phyloP scores from a whole-genome alignment of 2,888 invertebrate genomes.

The Rhabditoides inermis region DNA sequence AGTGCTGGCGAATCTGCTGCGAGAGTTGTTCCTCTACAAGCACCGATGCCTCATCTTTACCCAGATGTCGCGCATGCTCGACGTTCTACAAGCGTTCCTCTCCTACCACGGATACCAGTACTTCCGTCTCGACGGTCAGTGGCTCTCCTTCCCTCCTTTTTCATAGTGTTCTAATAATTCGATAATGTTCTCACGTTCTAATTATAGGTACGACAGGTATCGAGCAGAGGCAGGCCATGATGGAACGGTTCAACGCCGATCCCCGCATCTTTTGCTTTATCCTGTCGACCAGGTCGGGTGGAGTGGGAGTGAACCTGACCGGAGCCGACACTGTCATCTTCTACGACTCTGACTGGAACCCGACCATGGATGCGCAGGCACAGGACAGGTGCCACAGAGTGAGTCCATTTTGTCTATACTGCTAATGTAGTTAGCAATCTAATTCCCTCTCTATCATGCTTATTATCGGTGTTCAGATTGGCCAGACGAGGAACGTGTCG shows the following conservation, averaged over 20 bases:
- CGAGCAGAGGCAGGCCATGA: constrained; percentile 83
- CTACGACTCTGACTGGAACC: constrained; percentile 75
- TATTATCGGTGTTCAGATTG: constrained; percentile 66
- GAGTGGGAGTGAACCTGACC: constrained; percentile 93
- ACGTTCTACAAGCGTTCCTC: constrained; percentile 90
- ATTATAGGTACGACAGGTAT: constrained; percentile 88
- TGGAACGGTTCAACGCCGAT: constrained; percentile 95
- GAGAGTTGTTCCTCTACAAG: constrained; percentile 70
- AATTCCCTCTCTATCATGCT: neutral
- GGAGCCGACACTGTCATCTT: constrained; percentile 98
- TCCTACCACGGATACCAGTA: constrained; percentile 94
- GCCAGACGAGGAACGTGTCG: constrained; percentile 96
- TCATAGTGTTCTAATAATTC: no score
- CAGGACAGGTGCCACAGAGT: constrained; percentile 71
- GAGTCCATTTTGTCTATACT: no score
- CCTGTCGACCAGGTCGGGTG: constrained; percentile 90
- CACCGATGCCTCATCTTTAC: constrained; percentile 95
- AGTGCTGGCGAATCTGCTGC: constrained; percentile 72
- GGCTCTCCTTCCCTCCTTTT: no score
- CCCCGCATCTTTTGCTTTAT: constrained; percentile 91
- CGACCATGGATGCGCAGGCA: constrained; percentile 93
- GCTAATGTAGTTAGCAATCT: neutral
- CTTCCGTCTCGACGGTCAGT: constrained; percentile 86
- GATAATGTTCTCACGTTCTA: no score
- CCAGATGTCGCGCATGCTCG: constrained; percentile 98